phyloP scores from a whole-genome alignment of 2,888 invertebrate genomes.

The Fragum fragum region DNA sequence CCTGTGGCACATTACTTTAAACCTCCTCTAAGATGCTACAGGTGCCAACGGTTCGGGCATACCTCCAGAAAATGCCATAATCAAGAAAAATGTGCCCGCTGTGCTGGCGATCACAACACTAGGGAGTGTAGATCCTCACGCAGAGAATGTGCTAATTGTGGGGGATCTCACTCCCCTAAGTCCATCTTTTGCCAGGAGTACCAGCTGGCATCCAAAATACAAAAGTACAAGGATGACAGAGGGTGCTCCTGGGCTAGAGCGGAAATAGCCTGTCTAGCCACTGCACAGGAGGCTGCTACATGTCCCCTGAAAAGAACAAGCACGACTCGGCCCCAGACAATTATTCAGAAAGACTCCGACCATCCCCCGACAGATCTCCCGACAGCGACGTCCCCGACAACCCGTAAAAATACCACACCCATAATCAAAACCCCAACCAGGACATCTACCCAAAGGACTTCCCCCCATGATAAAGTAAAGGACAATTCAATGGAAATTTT shows the following conservation, averaged over 20 bases:
- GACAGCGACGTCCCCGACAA: too few relatives aligned
- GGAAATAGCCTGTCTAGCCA: not conserved
- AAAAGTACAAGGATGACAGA: not conserved
- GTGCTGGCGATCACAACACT: not conserved
- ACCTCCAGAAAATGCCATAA: not conserved
- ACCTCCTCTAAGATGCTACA: not conserved
- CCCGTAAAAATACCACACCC: too few relatives aligned
- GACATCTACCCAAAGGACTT: too few relatives aligned
- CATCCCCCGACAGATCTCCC: too few relatives aligned
- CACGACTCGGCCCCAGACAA: too few relatives aligned
- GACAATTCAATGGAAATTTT: too few relatives aligned
- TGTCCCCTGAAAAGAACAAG: too few relatives aligned
- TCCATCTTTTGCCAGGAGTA: not conserved
- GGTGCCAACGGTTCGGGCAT: not conserved
- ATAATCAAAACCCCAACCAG: too few relatives aligned
- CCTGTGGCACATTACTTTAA: not conserved
- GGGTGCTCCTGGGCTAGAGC: slow-evolving; percentile 8
- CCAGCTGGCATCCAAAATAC: not conserved
- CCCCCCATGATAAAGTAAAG: too few relatives aligned
- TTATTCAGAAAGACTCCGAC: too few relatives aligned
- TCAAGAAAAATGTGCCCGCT: slow-evolving; percentile 1
- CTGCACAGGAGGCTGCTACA: too few relatives aligned
- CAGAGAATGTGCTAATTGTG: not conserved
- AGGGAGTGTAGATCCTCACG: not conserved
- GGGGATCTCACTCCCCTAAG: not conserved